Base-by-base conservation (phyloP, 2,888 invertebrate species). In the Pegoplata infirma region DNA sequence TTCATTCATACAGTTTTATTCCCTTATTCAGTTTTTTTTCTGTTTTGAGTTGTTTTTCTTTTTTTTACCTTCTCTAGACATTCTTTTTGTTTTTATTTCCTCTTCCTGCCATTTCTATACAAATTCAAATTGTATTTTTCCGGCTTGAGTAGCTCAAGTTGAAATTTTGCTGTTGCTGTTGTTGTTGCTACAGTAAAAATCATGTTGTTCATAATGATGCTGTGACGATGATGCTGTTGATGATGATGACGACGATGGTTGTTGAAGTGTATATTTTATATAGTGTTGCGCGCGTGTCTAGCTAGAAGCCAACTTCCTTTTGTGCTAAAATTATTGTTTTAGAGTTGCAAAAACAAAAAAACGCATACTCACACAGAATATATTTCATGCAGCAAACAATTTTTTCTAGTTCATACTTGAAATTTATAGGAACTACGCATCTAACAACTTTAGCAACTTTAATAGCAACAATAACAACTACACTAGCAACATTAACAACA, bases 61-160 rank as follows among this genome's bases (percentile, higher is more conserved):
- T 28, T 64, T 23, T 56, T 16, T 47, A 32, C 51, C 44, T 40
- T 49, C 61, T 73, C 51, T 51, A 71, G 69, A 67, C 73, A 64
- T 68, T 61, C 19, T 58, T 59, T 53, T 79, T 79, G 79, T 71
- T 75, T 71, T 75, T 75, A 67, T 75, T 75, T 79, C 67, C 74
- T 71, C 71, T 79, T 79, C 79, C 79, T 79, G 75, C 51, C 51
- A 58, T 61, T 79, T 58, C 61, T 51, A 71, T 78, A 66, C 55
- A 79, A 75, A 79, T 75, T 75, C 79, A 79, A 79, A 79, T 79
- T 79, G 79, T 74, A 63, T 79, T 75, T 79, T 79, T 79, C 79
- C 79, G 79, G 79, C 75, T 79, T 71, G 75, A 79, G 79, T 79
- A 71, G 79, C 75, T 75, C 46, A 74, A 75, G 75, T 67, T 67